Evolutionary conservation across 2,113 vertebrate species (phyloP).

Genomic region (Cinclus mexicanus): DNA sequence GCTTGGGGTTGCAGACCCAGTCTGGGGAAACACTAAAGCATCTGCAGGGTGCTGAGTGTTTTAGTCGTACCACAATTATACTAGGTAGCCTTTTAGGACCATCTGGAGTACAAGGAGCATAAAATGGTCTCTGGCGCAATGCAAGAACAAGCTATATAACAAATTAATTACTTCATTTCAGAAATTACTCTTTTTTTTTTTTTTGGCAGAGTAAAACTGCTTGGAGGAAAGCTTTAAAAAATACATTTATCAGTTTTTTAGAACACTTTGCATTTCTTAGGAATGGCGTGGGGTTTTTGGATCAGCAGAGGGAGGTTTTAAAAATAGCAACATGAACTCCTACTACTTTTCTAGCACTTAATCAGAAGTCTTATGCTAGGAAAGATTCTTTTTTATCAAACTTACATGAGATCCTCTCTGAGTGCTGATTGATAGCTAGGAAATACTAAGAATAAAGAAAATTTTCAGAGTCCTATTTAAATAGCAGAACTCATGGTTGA

Average conservation of each 20-base stretch:
- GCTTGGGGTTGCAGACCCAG: neutral
- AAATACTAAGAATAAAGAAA: neutral
- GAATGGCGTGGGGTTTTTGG: neutral
- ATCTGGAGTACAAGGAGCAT: neutral
- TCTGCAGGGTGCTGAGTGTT: neutral
- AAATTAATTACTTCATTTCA: neutral
- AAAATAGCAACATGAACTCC: slow-evolving; percentile 20
- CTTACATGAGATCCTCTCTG: neutral
- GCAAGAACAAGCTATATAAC: neutral
- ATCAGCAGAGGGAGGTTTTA: neutral
- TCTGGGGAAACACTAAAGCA: neutral
- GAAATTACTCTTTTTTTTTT: neutral
- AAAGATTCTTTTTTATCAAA: neutral
- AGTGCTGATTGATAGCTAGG: neutral
- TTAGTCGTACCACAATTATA: neutral
- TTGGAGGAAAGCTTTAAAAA: neutral
- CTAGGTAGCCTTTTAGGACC: neutral
- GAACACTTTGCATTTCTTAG: neutral
- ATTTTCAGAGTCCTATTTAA: neutral
- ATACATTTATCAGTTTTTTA: neutral
- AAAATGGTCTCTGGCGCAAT: neutral
- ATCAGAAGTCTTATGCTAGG: neutral
- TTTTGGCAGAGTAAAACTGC: neutral
- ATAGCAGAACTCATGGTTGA: neutral
- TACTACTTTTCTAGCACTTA: neutral